These are phyloP conservation scores for Timandra comae DNA, from an alignment of 2,888 invertebrate species.

Conservation along the genomic window DNA sequence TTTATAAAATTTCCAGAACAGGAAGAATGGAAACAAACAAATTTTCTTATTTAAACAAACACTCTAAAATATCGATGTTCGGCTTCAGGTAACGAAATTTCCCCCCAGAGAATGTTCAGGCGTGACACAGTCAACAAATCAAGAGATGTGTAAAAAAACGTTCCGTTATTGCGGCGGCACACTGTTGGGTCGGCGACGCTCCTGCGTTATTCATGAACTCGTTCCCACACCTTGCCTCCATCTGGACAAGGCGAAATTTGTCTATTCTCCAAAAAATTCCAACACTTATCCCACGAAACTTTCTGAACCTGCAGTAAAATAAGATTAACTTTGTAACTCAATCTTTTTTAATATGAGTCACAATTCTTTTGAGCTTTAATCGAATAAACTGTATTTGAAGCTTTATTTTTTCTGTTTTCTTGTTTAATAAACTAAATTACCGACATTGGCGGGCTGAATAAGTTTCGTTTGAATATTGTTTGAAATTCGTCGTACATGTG, in stretches of 20 bases:
- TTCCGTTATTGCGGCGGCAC: conserved; percentile 47
- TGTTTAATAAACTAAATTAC: too few relatives aligned
- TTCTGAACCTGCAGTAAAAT: conserved; percentile 34
- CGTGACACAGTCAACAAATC: conserved; percentile 33
- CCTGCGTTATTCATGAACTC: conserved; percentile 57
- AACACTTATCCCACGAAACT: conserved; percentile 34
- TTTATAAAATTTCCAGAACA: too few relatives aligned
- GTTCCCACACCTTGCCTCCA: conserved; percentile 42
- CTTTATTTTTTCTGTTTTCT: conserved; percentile 6
- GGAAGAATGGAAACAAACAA: too few relatives aligned
- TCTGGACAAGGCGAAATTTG: conserved; percentile 52
- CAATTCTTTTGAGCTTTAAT: not conserved
- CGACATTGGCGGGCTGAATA: not conserved
- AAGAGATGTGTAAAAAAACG: conserved; percentile 40
- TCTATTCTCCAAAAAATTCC: conserved; percentile 49
- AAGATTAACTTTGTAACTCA: conserved; percentile 28
- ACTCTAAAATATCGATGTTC: conserved; percentile 3
- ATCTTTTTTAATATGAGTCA: conserved; percentile 21
- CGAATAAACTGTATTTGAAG: too few relatives aligned
- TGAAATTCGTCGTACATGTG: conserved; percentile 6
- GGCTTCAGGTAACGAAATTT: conserved; percentile 13
- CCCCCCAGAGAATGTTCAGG: conserved; percentile 4
- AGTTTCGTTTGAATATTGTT: conserved; percentile 1
- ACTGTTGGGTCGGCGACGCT: conserved; percentile 52
- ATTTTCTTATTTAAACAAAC: too few relatives aligned